These are phyloP conservation scores for Chiridota heheva DNA, from an alignment of 35 echinoderm and acorn worm genomes.

Conservation along the genomic window DNA sequence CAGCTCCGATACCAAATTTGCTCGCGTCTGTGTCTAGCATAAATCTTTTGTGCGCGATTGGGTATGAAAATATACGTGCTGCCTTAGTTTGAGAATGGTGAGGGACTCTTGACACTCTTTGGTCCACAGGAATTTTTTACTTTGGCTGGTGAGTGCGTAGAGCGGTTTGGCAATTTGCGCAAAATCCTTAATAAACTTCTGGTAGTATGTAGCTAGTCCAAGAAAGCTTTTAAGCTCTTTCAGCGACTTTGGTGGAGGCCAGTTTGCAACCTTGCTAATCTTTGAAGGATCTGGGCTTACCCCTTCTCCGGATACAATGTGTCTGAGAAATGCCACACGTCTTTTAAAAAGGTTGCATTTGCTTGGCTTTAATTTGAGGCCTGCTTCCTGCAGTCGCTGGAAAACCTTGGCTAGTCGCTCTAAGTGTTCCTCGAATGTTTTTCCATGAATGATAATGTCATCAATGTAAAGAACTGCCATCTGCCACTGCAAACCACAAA, in stretches of 20 bases:
- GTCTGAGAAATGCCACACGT: too few relatives aligned
- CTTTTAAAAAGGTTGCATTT: too few relatives aligned
- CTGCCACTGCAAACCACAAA: slow-evolving; percentile 29
- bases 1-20: slow-evolving; percentile 26
- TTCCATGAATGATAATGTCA: slow-evolving; percentile 25
- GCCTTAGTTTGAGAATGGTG: slow-evolving; percentile 1
- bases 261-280: too few relatives aligned
- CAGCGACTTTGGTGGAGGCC: slow-evolving; percentile 7
- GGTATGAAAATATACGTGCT: slow-evolving; percentile 45
- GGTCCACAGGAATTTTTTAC: slow-evolving; percentile 20
- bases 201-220: slow-evolving; percentile 48
- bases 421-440: slow-evolving; percentile 2
- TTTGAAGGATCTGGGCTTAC: too few relatives aligned
- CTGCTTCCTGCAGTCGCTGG: too few relatives aligned
- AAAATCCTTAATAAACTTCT: slow-evolving; percentile 55
- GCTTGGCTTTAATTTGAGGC: too few relatives aligned
- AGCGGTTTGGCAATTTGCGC: slow-evolving; percentile 48
- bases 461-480: slow-evolving; percentile 22
- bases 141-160: slow-evolving; percentile 38
- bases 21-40: slow-evolving; percentile 63
- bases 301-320: too few relatives aligned
- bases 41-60: slow-evolving; percentile 8
- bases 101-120: slow-evolving; percentile 47
- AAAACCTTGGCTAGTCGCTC: too few relatives aligned
- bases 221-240: slow-evolving; percentile 51